Evolutionary conservation across 92 coral and sea anemone genomes (phyloP).

Genomic region (Epizoanthus scotinus): DNA sequence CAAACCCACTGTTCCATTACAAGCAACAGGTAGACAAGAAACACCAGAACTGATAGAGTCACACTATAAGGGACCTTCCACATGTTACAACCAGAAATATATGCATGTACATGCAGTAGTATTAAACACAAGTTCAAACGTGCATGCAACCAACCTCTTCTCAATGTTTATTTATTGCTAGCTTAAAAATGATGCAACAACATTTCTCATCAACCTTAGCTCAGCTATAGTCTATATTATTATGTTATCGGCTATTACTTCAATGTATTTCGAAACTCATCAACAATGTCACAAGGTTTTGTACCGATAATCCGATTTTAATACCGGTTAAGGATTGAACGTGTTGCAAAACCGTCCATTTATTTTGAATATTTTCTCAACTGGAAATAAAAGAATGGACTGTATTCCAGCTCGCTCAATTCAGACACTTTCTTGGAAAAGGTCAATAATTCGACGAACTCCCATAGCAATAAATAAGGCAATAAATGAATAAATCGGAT

Average conservation of each 20-base stretch:
- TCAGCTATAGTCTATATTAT: no score
- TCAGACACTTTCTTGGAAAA: conserved; percentile 11
- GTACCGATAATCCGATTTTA: no score
- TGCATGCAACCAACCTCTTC: background rate
- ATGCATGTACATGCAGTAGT: background rate
- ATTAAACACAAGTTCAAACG: background rate
- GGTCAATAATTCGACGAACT: background rate
- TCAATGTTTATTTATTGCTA: background rate
- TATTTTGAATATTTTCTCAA: background rate
- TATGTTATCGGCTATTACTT: no score
- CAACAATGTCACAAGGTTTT: no score
- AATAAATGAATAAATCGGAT: background rate
- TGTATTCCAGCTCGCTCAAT: background rate
- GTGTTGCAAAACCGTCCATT: background rate
- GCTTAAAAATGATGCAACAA: background rate
- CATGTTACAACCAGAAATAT: conserved; percentile 6
- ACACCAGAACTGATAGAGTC: no score
- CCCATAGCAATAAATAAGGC: background rate
- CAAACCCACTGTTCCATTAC: background rate
- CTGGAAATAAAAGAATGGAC: background rate
- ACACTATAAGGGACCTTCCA: conserved; percentile 2
- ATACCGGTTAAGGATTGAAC: background rate
- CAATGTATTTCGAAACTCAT: no score
- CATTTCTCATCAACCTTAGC: no score
- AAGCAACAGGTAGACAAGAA: conserved; percentile 31